These are phyloP conservation scores for Caenorhabditis becei DNA, from an alignment of 2,888 invertebrate species.

Conservation along the genomic window DNA sequence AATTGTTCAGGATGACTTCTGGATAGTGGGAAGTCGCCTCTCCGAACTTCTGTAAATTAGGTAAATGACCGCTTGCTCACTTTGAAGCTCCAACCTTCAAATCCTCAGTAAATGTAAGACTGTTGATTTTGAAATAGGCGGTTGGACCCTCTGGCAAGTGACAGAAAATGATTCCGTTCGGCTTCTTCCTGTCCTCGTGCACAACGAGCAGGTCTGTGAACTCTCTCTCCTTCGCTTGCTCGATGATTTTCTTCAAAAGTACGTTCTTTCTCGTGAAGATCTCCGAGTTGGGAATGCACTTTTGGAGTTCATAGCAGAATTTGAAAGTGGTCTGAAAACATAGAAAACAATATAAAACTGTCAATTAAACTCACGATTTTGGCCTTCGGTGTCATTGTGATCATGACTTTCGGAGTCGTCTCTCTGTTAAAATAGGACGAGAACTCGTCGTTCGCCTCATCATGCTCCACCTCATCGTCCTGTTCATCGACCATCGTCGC, in stretches of 20 bases:
- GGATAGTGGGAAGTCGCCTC: slow-evolving; percentile 92
- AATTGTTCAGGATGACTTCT: slow-evolving; percentile 96
- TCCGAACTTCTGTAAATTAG: slow-evolving; percentile 83
- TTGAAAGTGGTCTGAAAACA: slow-evolving; percentile 83
- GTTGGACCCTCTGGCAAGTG: slow-evolving; percentile 98
- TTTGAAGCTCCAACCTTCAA: slow-evolving; percentile 89
- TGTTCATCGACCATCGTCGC: slow-evolving; percentile 90
- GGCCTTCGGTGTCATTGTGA: slow-evolving; percentile 95
- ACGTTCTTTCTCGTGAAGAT: slow-evolving; percentile 91
- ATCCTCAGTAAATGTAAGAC: slow-evolving; percentile 92
- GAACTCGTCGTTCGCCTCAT: slow-evolving; percentile 90
- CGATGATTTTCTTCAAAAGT: slow-evolving; percentile 88
- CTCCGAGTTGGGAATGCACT: slow-evolving; percentile 93
- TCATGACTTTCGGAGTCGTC: slow-evolving; percentile 95
- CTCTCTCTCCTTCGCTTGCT: slow-evolving; percentile 88
- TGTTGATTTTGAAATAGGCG: slow-evolving; percentile 94
- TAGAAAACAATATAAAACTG: background rate
- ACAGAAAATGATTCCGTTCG: slow-evolving; percentile 92
- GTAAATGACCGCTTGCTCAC: slow-evolving; percentile 93
- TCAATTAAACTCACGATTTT: slow-evolving; percentile 83
- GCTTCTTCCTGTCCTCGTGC: slow-evolving; percentile 94
- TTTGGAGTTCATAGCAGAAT: slow-evolving; percentile 92
- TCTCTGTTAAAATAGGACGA: slow-evolving; percentile 90
- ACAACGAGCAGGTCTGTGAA: slow-evolving; percentile 93
- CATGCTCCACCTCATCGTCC: slow-evolving; percentile 85